A percentile compares a stretch with the other conserved stretches of the same genome.
Evolutionary conservation across 2,113 vertebrate genomes (phyloP).

Genomic region (Rhabdornis inornatus): DNA sequence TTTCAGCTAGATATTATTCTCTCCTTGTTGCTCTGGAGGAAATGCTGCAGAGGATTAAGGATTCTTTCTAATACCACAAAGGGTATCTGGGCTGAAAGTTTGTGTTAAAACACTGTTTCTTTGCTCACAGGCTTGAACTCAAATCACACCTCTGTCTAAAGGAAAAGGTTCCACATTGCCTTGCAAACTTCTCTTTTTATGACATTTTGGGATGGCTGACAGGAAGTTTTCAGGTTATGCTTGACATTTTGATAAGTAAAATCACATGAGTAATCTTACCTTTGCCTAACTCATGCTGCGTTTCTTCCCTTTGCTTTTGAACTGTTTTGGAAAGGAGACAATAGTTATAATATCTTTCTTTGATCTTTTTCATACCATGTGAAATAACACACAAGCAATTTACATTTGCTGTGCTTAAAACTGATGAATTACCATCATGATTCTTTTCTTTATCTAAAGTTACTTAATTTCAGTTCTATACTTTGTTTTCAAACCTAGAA

Average conservation of each 20-base stretch:
- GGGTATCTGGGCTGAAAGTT: not conserved
- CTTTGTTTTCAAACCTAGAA: not conserved
- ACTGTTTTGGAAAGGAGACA: not conserved
- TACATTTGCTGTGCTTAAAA: not conserved
- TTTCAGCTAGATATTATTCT: not conserved
- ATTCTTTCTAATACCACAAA: not conserved
- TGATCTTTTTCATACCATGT: not conserved
- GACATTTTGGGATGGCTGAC: conserved; percentile 47
- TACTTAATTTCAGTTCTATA: not conserved
- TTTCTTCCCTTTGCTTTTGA: not conserved
- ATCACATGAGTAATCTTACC: conserved; percentile 13
- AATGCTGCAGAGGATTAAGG: not conserved
- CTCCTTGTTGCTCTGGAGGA: not conserved
- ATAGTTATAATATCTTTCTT: not conserved
- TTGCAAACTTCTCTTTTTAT: not conserved
- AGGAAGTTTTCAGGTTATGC: conserved; percentile 41
- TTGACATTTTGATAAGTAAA: conserved; percentile 57
- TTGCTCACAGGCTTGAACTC: not conserved
- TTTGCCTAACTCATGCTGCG: not conserved
- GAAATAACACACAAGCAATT: not conserved
- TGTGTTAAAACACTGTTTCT: not conserved
- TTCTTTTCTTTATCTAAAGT: not conserved
- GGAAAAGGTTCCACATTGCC: conserved; percentile 8
- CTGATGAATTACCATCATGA: not conserved
- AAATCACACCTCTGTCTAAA: conserved; percentile 23